Evolutionary conservation across 2,797 vertebrate species (phyloP), one percentile per base, ranked within the genome.

Genomic region (Potorous gilbertii): DNA sequence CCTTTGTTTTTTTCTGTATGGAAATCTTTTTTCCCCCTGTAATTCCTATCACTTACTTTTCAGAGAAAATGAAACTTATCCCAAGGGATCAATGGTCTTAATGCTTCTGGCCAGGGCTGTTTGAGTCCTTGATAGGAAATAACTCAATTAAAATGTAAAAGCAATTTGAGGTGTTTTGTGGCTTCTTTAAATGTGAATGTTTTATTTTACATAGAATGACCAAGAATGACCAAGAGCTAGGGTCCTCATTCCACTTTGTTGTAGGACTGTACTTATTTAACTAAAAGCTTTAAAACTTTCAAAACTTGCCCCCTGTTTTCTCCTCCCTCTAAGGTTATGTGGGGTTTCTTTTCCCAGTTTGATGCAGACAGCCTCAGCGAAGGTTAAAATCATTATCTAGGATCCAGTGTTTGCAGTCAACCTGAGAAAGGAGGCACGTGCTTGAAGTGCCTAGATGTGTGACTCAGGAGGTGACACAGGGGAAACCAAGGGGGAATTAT

Each of bases 401-500:
- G 5, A 1, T 29, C 16, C 66, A 96, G 40, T 96, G 28, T 92
- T 93, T 96, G n/a, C 54, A 55, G 14, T 40, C 90, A 96, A 92
- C 3, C 54, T 97, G 93, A 97, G 94, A 92, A 93, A 18, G 8
- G 8, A 87, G 66, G 66, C 62, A 91, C 89, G 27, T 24, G 59
- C 87, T 52, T 31, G 0, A 1, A 0, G 29, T 97, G 97, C 97
- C 97, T 98, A 95, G 95, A 92, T 93, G 87, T 0, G 0, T 95
- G 92, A 94, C 95, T 91, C 91, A 54, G 96, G 96, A 98, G 95
- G 93, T 97, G 97, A 89, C 59, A 27, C 96, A 97, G 94, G 54
- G 50, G 0, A 96, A 95, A 96, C 91, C 92, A 87, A 91, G 97
- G 93, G 95, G 96, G 96, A 97, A 96, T 97, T 98, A 98, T 98